Conservation (phyloP, 1,140 invertebrate genomes). For the Penaeus chinensis region DNA sequence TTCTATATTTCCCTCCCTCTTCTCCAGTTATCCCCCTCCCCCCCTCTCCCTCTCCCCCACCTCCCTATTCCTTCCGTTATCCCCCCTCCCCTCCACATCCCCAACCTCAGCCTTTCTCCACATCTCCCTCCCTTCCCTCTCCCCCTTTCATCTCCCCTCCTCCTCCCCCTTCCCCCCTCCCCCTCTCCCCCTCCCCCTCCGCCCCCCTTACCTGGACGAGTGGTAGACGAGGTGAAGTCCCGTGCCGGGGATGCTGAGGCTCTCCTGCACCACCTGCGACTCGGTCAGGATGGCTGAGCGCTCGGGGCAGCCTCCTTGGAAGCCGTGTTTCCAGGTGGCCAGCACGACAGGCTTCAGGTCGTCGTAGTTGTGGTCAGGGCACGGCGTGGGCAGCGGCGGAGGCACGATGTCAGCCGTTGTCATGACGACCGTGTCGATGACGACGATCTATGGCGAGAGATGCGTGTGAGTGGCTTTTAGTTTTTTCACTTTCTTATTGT, state of each 20-base stretch:
- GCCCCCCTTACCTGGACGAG: slow-evolving; percentile 78
- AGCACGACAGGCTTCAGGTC: slow-evolving; percentile 92
- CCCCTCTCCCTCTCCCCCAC: too few species aligned
- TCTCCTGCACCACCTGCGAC: slow-evolving; percentile 93
- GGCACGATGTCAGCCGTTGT: slow-evolving; percentile 83
- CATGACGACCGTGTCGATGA: slow-evolving; percentile 89
- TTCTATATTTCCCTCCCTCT: too few species aligned
- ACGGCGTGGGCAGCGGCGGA: slow-evolving; percentile 73
- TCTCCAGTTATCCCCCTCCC: too few species aligned
- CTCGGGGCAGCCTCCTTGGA: slow-evolving; percentile 93
- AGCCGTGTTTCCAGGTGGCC: slow-evolving; percentile 96
- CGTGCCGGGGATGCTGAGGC: slow-evolving; percentile 90
- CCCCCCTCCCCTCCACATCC: too few species aligned
- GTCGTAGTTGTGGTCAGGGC: slow-evolving; percentile 91
- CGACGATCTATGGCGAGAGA: slow-evolving; percentile 76
- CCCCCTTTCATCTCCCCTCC: too few species aligned
- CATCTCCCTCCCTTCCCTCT: too few species aligned
- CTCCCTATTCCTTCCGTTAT: too few species aligned
- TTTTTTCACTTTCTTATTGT: too few species aligned
- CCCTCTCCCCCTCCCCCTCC: too few species aligned
- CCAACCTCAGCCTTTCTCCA: too few species aligned
- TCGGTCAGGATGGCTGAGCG: slow-evolving; percentile 90
- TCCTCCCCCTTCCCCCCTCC: too few species aligned
- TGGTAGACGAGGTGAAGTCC: slow-evolving; percentile 94
- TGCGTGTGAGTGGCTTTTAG: background rate